A percentile compares a stretch with the other conserved stretches of the same genome.
Evolutionary conservation across 2,797 vertebrate genomes (phyloP).

Genomic region (Chlorospingus semifuscus): DNA sequence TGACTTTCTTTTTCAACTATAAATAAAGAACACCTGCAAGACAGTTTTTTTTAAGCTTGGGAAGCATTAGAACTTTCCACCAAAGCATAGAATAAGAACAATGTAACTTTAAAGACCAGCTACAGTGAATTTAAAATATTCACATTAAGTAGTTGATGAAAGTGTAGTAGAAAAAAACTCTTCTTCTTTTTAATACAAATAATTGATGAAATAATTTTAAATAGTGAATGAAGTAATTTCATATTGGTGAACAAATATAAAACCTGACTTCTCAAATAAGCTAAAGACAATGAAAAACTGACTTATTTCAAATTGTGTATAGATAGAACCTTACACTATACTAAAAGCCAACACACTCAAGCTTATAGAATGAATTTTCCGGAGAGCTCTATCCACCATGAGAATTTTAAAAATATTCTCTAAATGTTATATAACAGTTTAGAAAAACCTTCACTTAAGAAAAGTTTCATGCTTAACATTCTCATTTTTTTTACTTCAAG

Average conservation of each 20-base stretch:
- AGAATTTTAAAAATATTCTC: background rate
- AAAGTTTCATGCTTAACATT: background rate
- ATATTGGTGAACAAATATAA: background rate
- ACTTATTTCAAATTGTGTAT: background rate
- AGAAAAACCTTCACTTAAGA: background rate
- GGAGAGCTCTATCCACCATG: background rate
- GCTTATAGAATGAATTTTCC: background rate
- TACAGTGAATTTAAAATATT: background rate
- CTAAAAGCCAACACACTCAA: background rate
- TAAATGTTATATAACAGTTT: background rate
- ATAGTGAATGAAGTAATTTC: background rate
- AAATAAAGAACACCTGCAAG: background rate
- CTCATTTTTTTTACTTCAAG: background rate
- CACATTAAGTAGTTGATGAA: background rate
- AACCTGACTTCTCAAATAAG: background rate
- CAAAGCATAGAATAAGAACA: background rate
- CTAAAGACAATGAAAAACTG: background rate
- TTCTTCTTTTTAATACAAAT: background rate
- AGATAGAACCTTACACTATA: background rate
- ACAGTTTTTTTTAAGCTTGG: rapidly evolving
- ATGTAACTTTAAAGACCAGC: background rate
- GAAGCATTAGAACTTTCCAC: background rate
- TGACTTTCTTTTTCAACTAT: background rate
- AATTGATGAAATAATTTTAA: background rate
- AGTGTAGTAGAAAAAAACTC: background rate